These are phyloP conservation scores for Aurelia aurita DNA, from an alignment of 30 jellyfish, hydroid and myxozoan species.

Conservation along the genomic window DNA sequence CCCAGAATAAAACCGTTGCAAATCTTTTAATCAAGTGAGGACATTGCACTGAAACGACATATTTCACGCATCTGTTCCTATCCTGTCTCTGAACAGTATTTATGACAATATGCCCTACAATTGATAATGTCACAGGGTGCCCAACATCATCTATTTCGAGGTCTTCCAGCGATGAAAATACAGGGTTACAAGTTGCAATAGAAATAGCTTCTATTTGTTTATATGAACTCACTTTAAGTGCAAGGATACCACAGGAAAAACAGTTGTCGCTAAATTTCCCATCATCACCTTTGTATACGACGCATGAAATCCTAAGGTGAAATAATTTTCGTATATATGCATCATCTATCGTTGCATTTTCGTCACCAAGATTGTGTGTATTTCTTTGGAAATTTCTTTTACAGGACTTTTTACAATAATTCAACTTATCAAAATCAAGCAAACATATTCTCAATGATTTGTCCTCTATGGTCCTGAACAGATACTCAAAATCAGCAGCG, in stretches of 20 bases:
- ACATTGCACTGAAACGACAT: conserved; percentile 20
- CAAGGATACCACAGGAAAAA: neutral
- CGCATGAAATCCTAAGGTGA: conserved; percentile 22
- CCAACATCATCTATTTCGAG: conserved; percentile 18
- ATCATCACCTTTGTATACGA: conserved; percentile 52
- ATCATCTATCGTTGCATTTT: neutral
- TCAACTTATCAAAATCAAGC: conserved; percentile 47
- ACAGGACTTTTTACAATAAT: neutral
- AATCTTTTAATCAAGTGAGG: neutral
- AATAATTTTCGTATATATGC: neutral
- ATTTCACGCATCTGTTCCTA: neutral
- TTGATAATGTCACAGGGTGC: conserved; percentile 17
- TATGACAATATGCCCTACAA: neutral
- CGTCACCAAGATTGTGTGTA: no score
- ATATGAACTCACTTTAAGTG: conserved; percentile 13
- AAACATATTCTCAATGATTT: conserved; percentile 36
- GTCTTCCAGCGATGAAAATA: conserved; percentile 32
- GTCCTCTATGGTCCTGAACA: neutral
- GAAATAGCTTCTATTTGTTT: conserved; percentile 35
- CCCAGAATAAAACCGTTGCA: conserved; percentile 38
- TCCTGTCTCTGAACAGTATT: no score
- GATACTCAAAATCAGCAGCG: neutral
- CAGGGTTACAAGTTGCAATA: conserved; percentile 41
- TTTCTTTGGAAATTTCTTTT: neutral
- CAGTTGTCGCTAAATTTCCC: neutral